These are phyloP conservation scores for Trinectes maculatus DNA, from an alignment of 2,113 vertebrate species.

Conservation along the genomic window DNA sequence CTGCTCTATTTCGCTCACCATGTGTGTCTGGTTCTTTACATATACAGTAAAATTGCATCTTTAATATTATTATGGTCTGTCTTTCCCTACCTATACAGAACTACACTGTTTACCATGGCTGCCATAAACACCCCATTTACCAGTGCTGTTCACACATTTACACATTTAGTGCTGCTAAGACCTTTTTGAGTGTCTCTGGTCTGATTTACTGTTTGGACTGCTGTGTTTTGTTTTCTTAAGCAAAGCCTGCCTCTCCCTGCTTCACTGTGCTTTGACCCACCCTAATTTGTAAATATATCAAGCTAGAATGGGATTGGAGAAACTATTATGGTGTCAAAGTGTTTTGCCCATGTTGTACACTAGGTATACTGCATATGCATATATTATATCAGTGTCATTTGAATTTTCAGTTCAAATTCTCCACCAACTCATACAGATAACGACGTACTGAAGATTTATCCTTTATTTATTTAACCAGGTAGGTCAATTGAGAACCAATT, in stretches of 20 bases:
- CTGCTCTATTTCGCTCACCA: neutral
- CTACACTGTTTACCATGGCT: no score
- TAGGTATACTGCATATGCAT: neutral
- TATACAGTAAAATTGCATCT: constrained; percentile 1
- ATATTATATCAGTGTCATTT: neutral
- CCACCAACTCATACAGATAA: no score
- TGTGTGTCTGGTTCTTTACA: neutral
- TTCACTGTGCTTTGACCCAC: constrained; percentile 34
- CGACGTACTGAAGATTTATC: no score
- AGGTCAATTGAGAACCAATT: no score
- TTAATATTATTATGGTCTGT: neutral
- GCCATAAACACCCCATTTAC: neutral
- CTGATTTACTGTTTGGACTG: constrained; percentile 25
- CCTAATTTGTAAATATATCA: constrained; percentile 42
- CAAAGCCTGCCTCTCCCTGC: constrained; percentile 45
- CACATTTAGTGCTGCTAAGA: constrained; percentile 9
- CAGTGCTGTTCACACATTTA: neutral
- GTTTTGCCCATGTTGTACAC: neutral
- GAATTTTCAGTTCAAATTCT: no score
- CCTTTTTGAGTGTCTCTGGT: constrained; percentile 10
- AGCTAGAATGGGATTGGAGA: constrained; percentile 11
- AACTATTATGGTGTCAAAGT: neutral
- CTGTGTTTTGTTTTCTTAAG: constrained; percentile 56
- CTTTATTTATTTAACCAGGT: no score
- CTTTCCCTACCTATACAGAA: neutral